Evolutionary conservation across 1,140 invertebrate genomes (phyloP).

Genomic region (Sitophilus oryzae): DNA sequence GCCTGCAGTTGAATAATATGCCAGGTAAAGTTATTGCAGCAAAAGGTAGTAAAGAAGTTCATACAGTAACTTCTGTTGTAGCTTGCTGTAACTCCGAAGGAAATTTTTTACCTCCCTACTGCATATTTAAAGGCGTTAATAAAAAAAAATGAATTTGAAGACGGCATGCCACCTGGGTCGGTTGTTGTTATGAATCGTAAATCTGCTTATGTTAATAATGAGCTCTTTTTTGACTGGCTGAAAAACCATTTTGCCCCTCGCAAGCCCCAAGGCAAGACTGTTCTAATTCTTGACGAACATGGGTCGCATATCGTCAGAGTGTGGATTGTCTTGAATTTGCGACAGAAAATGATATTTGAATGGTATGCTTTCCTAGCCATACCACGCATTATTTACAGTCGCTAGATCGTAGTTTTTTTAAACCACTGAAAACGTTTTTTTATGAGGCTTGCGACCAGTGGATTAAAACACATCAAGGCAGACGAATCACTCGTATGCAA

Average conservation of each 20-base stretch:
- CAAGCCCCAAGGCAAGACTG: conserved; percentile 38
- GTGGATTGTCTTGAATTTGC: no score
- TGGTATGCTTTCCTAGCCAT: conserved; percentile 30
- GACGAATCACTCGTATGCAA: neutral
- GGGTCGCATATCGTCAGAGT: no score
- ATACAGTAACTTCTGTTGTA: conserved; percentile 25
- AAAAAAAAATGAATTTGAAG: conserved; percentile 31
- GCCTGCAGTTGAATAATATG: conserved; percentile 42
- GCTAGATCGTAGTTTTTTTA: conserved; percentile 15
- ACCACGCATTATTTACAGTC: conserved; percentile 39
- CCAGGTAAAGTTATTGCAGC: conserved; percentile 39
- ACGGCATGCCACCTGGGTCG: conserved; percentile 34
- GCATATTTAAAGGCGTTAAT: conserved; percentile 31
- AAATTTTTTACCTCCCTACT: conserved; percentile 26
- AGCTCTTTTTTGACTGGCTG: conserved; percentile 33
- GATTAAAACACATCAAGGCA: neutral
- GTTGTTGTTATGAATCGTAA: conserved; percentile 31
- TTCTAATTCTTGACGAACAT: conserved; percentile 44
- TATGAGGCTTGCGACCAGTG: neutral
- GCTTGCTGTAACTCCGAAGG: conserved; percentile 27
- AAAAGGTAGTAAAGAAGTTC: conserved; percentile 40
- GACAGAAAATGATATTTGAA: no score
- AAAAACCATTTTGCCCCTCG: conserved; percentile 34
- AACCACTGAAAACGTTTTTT: conserved; percentile 13
- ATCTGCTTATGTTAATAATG: conserved; percentile 30